These are phyloP conservation scores for Eurois occulta DNA, from an alignment of 2,888 invertebrate genomes.

Conservation along the genomic window DNA sequence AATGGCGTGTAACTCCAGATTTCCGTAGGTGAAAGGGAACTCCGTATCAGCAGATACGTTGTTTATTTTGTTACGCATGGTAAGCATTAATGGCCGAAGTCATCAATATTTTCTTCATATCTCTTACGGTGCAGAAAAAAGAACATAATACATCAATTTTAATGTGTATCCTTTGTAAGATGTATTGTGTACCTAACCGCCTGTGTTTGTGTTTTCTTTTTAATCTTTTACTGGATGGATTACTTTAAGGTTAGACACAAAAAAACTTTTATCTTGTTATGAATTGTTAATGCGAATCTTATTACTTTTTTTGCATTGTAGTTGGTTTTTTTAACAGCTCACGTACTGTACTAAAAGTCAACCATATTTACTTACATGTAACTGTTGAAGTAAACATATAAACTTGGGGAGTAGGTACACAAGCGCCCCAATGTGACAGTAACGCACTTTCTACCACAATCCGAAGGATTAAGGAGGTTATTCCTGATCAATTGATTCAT, in stretches of 20 bases:
- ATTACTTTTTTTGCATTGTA: not conserved
- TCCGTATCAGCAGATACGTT: slow-evolving; percentile 41
- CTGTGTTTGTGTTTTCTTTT: slow-evolving; percentile 15
- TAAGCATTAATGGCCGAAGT: slow-evolving; percentile 48
- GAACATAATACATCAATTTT: slow-evolving; percentile 46
- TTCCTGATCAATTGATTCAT: too few relatives aligned
- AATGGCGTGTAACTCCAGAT: slow-evolving; percentile 62
- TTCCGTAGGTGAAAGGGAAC: slow-evolving; percentile 47
- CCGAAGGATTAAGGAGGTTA: too few relatives aligned
- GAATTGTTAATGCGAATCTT: slow-evolving; percentile 13
- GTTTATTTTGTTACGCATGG: slow-evolving; percentile 58
- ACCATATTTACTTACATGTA: too few relatives aligned
- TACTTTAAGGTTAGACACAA: slow-evolving; percentile 17
- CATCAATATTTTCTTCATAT: slow-evolving; percentile 60
- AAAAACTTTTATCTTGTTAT: slow-evolving; percentile 31
- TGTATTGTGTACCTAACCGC: slow-evolving; percentile 27
- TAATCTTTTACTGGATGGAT: slow-evolving; percentile 30
- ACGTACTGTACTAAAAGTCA: not conserved
- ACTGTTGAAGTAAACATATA: too few relatives aligned
- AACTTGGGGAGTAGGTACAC: too few relatives aligned
- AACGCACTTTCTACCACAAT: too few relatives aligned
- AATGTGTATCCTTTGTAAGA: slow-evolving; percentile 31
- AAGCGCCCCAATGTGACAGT: too few relatives aligned
- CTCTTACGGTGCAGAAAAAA: slow-evolving; percentile 36
- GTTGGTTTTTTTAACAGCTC: not conserved